Evolutionary conservation across 2,888 invertebrate genomes (phyloP), one percentile per base, ranked within the genome.

Genomic region (Busseola fusca): DNA sequence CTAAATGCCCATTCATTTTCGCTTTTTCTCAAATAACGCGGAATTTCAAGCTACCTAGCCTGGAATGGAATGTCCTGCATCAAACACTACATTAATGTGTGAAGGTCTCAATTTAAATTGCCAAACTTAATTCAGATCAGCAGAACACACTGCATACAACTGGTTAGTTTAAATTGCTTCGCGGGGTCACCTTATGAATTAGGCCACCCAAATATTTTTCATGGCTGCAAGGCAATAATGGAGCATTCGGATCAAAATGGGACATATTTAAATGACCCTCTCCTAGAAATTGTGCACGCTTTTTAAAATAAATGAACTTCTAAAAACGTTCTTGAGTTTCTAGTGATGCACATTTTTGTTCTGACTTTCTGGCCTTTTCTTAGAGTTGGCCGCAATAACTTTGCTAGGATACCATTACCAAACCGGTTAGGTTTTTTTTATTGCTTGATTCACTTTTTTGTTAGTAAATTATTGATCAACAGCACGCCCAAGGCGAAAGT

Each of bases 151-250:
- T 56, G 4, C 63, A 77, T 30, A 52, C 68, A 76, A 72, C 73
- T 76, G 64, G 45, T 30, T 57, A 45, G 64, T 72, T 72, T 76
- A 76, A 76, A 76, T 77, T 72, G 42, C 12, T 73, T 62, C 10
- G 73, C 64, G 54, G 50, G 76, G 76, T 72, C 76, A 68, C 73
- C 37, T 68, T 56, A 40, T 56, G 52, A 77, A 60, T 77, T 60
- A 60, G 77, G 68, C 48, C 56, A 76, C 72, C 50, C 64, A 72
- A 77, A 68, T 73, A 64, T 73, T 77, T 64, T 59, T 77, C 64
- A 73, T 52, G 64, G n/a, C 25, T 30, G 50, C 45, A 18, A 30
- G 14, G 21, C 27, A 14, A 50, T 34, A 34, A 34, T 34, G 34
- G 34, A 34, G 7, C 34, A 34, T 34, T 34, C 34, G 34, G 34